Evolutionary conservation across 35 echinoderm and acorn worm genomes (phyloP), one percentile per base, ranked within the genome.

Genomic region (Heliocidaris tuberculata): DNA sequence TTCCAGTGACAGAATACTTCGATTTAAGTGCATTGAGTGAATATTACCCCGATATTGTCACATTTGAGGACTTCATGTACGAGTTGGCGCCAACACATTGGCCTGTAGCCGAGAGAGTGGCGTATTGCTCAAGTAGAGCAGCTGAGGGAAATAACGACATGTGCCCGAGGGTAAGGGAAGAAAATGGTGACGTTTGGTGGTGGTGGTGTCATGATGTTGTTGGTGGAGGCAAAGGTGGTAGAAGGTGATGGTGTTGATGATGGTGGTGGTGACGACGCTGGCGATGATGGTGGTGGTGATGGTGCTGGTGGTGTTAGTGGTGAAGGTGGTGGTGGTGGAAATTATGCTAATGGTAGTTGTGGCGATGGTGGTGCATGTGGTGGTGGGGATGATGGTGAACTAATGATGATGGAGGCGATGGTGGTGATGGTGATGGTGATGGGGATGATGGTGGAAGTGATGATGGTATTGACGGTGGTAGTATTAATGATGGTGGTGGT

Each of bases 11-110:
- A 30, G 95, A 97, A 0, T 97, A 96, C 65, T 99, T 99, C 56
- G 97, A 97, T 47, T 90, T 99, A 6, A 96, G 97, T 12, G 94
- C 93, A 31, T 30, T 99, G 31, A 78, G 93, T 32, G 96, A 99
- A 71, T 99, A 96, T 85, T 94, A 99, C 52, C 90, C 88, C 17
- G 88, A 96, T 61, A 95, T 97, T 4, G 97, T 99, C 92, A 95
- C 97, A 8, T 95, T 99, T 94, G 97, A 97, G 47, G 97, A 97
- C 50, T 99, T 99, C 54, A 96, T 99, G 90, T 95, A 97, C 88
- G 86, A 96, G 31, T 92, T 96, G 13, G 98, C 97, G 13, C 95
- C 96, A 2, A 85, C 94, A 17, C 88, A 97, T 47, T 99, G 98
- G 98, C 86, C 97, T 3, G 24, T 70, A 0, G 95, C 86, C 8